These are phyloP conservation scores for Chymomyza procnemis DNA, from an alignment of 2,888 invertebrate genomes.

Conservation along the genomic window DNA sequence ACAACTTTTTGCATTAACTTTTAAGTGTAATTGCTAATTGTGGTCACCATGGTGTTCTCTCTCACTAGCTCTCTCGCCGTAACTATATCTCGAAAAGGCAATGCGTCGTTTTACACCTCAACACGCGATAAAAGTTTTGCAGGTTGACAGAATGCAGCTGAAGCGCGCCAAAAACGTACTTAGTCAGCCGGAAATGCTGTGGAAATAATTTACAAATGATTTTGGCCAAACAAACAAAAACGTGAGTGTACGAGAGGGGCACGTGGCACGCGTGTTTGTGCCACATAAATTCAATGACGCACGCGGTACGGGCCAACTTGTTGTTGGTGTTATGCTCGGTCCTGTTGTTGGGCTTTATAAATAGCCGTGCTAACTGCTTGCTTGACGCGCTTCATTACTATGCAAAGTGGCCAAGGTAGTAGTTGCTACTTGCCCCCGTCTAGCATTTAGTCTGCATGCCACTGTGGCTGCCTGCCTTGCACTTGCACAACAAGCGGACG, in stretches of 20 bases:
- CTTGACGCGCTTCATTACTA: constrained; percentile 56
- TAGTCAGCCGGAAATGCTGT: not conserved
- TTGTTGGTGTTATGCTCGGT: too few relatives aligned
- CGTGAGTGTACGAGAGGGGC: constrained; percentile 36
- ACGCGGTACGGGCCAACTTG: not conserved
- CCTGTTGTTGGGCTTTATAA: constrained; percentile 34
- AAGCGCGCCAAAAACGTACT: constrained; percentile 29
- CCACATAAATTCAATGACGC: constrained; percentile 44
- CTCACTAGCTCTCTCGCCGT: not conserved
- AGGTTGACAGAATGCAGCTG: constrained; percentile 3
- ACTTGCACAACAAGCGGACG: not conserved
- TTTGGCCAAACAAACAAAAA: not conserved
- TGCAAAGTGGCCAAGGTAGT: constrained; percentile 56
- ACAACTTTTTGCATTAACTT: constrained; percentile 3
- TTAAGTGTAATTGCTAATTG: constrained; percentile 3
- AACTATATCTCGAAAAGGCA: not conserved
- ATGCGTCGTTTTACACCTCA: not conserved
- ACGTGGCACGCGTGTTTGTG: constrained; percentile 49
- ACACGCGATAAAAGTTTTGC: constrained; percentile 1
- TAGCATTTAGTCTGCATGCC: constrained; percentile 13
- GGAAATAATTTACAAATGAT: not conserved
- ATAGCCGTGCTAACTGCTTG: constrained; percentile 44
- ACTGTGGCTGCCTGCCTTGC: not conserved
- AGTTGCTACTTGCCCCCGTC: not conserved
- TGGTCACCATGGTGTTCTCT: not conserved